Conservation (phyloP, 2,797 vertebrate genomes). For the Arrhamphus sclerolepis region DNA sequence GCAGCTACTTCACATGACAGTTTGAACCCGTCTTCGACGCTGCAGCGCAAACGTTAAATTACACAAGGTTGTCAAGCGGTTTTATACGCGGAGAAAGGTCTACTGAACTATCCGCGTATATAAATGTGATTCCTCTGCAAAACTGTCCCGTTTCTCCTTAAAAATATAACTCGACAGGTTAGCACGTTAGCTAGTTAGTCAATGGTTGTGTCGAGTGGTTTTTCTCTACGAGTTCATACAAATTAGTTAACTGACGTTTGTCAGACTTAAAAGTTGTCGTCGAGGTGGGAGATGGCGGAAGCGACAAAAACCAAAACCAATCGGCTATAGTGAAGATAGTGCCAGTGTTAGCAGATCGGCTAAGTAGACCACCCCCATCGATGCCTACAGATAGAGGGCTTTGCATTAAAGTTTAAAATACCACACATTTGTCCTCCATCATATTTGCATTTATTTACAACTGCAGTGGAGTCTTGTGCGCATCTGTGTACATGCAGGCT, state of each 20-base stretch:
- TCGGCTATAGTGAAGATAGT: neutral
- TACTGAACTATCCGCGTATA: neutral
- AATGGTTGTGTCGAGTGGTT: constrained; percentile 2
- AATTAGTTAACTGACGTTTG: constrained; percentile 1
- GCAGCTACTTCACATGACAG: constrained; percentile 53
- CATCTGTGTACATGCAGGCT: neutral
- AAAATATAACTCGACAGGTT: constrained; percentile 23
- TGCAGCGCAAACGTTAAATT: neutral
- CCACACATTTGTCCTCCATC: constrained; percentile 6
- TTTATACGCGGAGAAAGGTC: neutral
- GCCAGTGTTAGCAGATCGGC: constrained; percentile 9
- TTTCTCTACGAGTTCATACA: constrained; percentile 29
- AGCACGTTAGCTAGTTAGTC: constrained; percentile 42
- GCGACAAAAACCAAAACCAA: neutral
- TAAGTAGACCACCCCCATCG: neutral
- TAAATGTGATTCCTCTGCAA: neutral
- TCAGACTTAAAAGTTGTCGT: neutral
- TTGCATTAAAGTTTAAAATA: constrained; percentile 58
- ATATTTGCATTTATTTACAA: neutral
- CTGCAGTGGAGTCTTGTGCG: neutral
- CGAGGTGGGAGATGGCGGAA: neutral
- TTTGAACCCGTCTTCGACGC: constrained; percentile 37
- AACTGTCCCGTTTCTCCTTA: constrained; percentile 19
- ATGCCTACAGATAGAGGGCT: constrained; percentile 3
- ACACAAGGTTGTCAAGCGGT: neutral